phyloP scores from a whole-genome alignment of 2,888 invertebrate genomes.

The Amiota communis region DNA sequence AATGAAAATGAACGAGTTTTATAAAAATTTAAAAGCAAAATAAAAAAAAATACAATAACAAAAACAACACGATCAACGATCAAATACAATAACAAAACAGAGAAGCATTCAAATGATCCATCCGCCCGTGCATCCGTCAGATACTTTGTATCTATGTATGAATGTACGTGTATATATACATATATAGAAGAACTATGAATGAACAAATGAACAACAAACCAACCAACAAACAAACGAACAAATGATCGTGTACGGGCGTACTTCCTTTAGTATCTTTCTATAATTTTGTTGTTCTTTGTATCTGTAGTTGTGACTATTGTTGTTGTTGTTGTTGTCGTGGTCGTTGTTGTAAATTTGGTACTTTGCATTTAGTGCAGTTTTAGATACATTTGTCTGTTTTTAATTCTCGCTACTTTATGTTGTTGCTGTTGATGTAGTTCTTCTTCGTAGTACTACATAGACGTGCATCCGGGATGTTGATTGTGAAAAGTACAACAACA shows the following conservation, averaged over 20 bases:
- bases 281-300: too few relatives aligned
- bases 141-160: constrained; percentile 51
- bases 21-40: constrained; percentile 41
- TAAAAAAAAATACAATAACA: too few relatives aligned
- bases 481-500: constrained; percentile 41
- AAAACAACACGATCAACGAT: constrained; percentile 47
- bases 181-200: too few relatives aligned
- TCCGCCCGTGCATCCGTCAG: constrained; percentile 65
- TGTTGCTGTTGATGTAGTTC: constrained; percentile 40
- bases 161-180: constrained; percentile 49
- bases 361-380: constrained; percentile 64
- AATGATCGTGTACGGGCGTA: constrained; percentile 18
- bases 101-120: constrained; percentile 59
- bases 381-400: constrained; percentile 48
- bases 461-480: constrained; percentile 63
- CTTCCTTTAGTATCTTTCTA: constrained; percentile 4
- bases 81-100: constrained; percentile 31
- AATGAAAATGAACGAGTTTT: not conserved
- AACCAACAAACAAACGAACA: constrained; percentile 29
- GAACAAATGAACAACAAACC: constrained; percentile 51
- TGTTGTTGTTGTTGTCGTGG: constrained; percentile 3
- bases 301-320: constrained; percentile 30
- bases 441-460: constrained; percentile 27
- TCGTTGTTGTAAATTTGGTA: constrained; percentile 50
- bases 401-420: constrained; percentile 7